Evolutionary conservation across 1,140 invertebrate genomes (phyloP).

Genomic region (Lepidotrigona ventralis): DNA sequence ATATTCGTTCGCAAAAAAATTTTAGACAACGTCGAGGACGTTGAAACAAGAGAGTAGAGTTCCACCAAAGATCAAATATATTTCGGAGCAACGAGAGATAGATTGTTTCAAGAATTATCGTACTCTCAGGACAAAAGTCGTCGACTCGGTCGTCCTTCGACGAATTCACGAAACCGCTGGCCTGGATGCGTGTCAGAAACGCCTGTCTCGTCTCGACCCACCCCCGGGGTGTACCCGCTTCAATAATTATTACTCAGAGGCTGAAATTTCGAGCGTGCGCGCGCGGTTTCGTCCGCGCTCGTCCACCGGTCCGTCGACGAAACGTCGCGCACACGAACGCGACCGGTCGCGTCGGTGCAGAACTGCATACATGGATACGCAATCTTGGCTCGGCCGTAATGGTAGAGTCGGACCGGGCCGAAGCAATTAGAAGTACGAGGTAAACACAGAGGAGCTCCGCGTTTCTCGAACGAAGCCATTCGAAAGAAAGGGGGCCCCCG

Average conservation of each 20-base stretch:
- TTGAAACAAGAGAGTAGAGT: too few species aligned
- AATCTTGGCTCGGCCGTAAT: conserved; percentile 69
- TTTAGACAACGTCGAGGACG: too few species aligned
- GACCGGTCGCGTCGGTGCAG: conserved; percentile 28
- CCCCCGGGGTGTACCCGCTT: conserved; percentile 23
- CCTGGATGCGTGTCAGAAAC: neutral
- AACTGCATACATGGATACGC: conserved; percentile 57
- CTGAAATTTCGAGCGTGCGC: conserved; percentile 44
- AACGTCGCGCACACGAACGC: conserved; percentile 8
- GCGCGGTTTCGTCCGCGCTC: conserved; percentile 4
- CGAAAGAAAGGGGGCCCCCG: conserved; percentile 35
- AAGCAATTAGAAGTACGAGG: conserved; percentile 79
- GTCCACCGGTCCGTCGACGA: conserved; percentile 27
- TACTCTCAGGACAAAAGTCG: neutral
- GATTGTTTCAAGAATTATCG: neutral
- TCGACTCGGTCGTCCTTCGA: neutral
- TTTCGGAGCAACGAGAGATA: neutral
- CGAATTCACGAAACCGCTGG: conserved; percentile 12
- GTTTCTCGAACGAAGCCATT: conserved; percentile 59
- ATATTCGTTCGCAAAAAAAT: too few species aligned
- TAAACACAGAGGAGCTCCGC: conserved; percentile 75
- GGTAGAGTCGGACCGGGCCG: conserved; percentile 66
- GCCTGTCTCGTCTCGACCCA: neutral
- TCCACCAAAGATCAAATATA: neutral
- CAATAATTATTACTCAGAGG: conserved; percentile 66